phyloP scores from a whole-genome alignment of 2,113 vertebrate genomes.

The Pyxicephalus adspersus region DNA sequence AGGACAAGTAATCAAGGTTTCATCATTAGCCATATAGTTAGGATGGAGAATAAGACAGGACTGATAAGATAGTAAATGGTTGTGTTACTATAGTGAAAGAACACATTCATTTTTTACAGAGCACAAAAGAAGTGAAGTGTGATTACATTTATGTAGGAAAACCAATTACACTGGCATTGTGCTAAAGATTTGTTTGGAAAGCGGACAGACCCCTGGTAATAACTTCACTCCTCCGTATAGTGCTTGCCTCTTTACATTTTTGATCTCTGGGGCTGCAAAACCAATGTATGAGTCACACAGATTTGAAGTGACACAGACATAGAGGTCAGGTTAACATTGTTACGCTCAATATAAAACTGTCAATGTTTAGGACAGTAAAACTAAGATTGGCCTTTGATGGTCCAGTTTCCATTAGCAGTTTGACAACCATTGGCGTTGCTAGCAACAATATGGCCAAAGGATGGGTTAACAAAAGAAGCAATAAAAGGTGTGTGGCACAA shows the following conservation, averaged over 20 bases:
- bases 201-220: constrained; percentile 30
- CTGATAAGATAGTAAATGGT: constrained; percentile 48
- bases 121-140: constrained; percentile 46
- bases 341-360: not conserved
- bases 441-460: no score
- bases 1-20: constrained; percentile 35
- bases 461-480: no score
- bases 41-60: constrained; percentile 6
- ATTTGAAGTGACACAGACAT: not conserved
- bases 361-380: no score
- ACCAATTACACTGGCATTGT: constrained; percentile 34
- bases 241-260: not conserved
- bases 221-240: not conserved
- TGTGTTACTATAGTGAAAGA: constrained; percentile 28
- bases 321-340: not conserved
- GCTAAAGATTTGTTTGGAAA: constrained; percentile 40
- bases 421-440: no score
- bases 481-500: no score
- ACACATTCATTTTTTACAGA: constrained; percentile 36
- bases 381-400: no score
- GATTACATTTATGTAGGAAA: constrained; percentile 47
- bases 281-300: not conserved
- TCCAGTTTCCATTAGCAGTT: no score
- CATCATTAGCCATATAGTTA: constrained; percentile 31
- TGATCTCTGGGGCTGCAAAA: not conserved